Percentiles rank a stretch among this genome's conserved stretches.
Evolutionary conservation across 2,113 vertebrate genomes (phyloP).

Genomic region (Menidia beryllina): DNA sequence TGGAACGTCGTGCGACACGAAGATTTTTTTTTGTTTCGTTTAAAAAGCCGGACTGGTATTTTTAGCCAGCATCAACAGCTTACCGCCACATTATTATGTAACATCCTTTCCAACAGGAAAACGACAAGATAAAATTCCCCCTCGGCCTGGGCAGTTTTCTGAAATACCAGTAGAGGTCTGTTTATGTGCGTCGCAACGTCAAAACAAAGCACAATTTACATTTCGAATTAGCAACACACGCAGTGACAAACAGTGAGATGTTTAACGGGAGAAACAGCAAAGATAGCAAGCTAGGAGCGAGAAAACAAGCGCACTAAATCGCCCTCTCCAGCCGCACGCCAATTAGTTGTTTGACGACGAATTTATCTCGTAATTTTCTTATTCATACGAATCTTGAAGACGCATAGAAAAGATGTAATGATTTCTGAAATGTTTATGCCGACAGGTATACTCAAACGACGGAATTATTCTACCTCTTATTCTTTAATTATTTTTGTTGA

Average conservation of each 20-base stretch:
- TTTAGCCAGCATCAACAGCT: conserved; percentile 42
- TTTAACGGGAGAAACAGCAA: conserved; percentile 24
- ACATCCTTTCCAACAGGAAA: conserved; percentile 28
- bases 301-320: neutral
- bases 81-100: conserved; percentile 75
- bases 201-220: neutral
- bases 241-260: conserved; percentile 4
- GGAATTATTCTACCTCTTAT: conserved; percentile 9
- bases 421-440: neutral
- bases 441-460: neutral
- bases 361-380: neutral
- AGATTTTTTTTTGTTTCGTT: neutral
- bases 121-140: conserved; percentile 1
- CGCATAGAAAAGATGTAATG: fast-evolving
- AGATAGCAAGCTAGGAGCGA: neutral
- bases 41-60: neutral
- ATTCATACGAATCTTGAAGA: neutral
- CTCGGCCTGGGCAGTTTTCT: neutral
- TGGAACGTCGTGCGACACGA: neutral
- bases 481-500: conserved; percentile 48
- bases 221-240: neutral
- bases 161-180: neutral
- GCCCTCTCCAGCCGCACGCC: neutral
- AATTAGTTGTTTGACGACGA: fast-evolving
- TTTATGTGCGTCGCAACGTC: fast-evolving